Base-by-base conservation (phyloP, 2,888 invertebrate genomes). In the Drosophila kokeensis region DNA sequence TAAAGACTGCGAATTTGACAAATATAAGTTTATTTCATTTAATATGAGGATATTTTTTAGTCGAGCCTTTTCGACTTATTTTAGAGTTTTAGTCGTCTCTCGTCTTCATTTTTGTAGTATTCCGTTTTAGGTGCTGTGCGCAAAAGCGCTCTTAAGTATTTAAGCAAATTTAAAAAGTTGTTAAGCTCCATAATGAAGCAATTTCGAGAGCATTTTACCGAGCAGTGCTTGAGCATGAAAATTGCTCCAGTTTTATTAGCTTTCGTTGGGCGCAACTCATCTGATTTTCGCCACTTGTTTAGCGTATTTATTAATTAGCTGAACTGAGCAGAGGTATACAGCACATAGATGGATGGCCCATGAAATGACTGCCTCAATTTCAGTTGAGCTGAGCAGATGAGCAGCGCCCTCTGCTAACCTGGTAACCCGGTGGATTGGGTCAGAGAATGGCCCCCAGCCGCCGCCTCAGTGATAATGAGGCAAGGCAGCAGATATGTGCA, bases 131-230 rank as follows among this genome's bases (percentile, higher is more conserved):
- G 48, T 69, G 64, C 40, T 69, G 49, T 63, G 53, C 38, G 66
- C 50, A 52, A 58, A 53, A 71, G 69, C 55, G 54, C 70, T 64
- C 59, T 76, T 82, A 87, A 87, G 86, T 79, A 77, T 82, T 87
- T 87, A 87, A 89, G 89, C 77, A 89, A 89, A 89, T 89, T 87
- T 79, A 72, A 89, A 87, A 87, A 83, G 87, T 89, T 89, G 74
- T 81, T 87, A 89, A 87, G 89, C 82, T 72, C 60, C 50, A 74
- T 87, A 82, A 86, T 86, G 84, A 81, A 85, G 81, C 73, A 80
- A 85, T 87, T 82, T 78, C 53, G 60, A 27, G 38, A 67, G 67
- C 38, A 54, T 66, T 54, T 55, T 8, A n/a, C 38, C n/a, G 21
- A 54, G 66, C 69, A 69, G 64, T 73, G 67, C 52, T 45, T 36